phyloP scores from a whole-genome alignment of 2,888 invertebrate species.

The Diabrotica balteata region DNA sequence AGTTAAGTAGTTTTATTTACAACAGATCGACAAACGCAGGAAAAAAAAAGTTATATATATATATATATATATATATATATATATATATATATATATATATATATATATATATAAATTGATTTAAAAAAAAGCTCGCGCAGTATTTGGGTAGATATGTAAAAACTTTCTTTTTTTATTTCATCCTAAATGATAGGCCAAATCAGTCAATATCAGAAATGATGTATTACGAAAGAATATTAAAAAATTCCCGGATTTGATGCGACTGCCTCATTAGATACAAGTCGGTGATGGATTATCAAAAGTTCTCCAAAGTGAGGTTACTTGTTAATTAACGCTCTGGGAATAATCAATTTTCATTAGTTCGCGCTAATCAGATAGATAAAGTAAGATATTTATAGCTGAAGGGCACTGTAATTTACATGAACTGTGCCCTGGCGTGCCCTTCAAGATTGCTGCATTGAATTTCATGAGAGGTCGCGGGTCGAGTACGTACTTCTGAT shows the following conservation, averaged over 20 bases:
- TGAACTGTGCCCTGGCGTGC: background rate
- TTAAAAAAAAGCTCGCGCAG: too few species aligned
- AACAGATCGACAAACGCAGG: too few species aligned
- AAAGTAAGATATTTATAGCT: conserved; percentile 23
- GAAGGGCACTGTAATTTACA: conserved; percentile 20
- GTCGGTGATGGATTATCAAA: conserved; percentile 25
- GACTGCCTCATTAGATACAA: conserved; percentile 6
- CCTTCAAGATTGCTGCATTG: conserved; percentile 5
- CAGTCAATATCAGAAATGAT: too few species aligned
- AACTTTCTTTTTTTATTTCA: too few species aligned
- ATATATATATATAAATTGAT: too few species aligned
- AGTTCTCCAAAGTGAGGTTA: conserved; percentile 23
- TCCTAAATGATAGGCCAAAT: too few species aligned
- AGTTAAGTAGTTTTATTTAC: too few species aligned
- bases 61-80: too few species aligned
- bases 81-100: too few species aligned
- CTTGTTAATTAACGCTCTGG: conserved; percentile 24
- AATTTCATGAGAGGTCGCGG: background rate
- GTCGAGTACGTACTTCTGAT: conserved; percentile 3
- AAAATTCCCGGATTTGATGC: background rate
- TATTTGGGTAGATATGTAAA: too few species aligned
- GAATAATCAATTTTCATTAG: conserved; percentile 32
- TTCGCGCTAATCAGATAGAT: conserved; percentile 17
- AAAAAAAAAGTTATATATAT: too few species aligned
- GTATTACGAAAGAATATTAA: background rate